phyloP scores from a whole-genome alignment of 2,797 vertebrate genomes.

The Tenualosa thibaudeaui region DNA sequence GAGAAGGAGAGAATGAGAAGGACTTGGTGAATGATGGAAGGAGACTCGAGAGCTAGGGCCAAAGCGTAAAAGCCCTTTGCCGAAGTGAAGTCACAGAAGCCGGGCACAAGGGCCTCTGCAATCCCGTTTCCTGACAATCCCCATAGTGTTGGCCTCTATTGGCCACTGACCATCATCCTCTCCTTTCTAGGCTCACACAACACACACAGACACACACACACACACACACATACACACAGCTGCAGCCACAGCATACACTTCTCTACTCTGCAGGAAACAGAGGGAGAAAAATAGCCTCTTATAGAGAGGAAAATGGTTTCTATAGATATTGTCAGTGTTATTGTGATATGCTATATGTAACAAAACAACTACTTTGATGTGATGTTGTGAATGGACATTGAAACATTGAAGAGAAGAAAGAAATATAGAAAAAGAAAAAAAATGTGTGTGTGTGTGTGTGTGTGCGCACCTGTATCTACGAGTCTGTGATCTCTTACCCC shows the following conservation, averaged over 20 bases:
- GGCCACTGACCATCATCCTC: not conserved
- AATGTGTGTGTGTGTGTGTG: slow-evolving; percentile 34
- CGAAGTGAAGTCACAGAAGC: slow-evolving; percentile 24
- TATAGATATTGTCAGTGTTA: too few relatives aligned
- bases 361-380: too few relatives aligned
- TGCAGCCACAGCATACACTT: not conserved
- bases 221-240: slow-evolving; percentile 5
- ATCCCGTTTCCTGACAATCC: slow-evolving; percentile 43
- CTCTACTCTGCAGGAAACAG: not conserved
- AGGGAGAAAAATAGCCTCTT: too few relatives aligned
- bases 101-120: slow-evolving; percentile 23
- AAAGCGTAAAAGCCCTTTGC: slow-evolving; percentile 45
- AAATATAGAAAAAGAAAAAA: too few relatives aligned
- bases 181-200: not conserved
- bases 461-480: slow-evolving; percentile 31
- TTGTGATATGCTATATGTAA: too few relatives aligned
- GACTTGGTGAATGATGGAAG: slow-evolving; percentile 35
- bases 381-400: too few relatives aligned
- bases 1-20: slow-evolving; percentile 59
- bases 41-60: slow-evolving; percentile 58
- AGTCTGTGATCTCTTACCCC: slow-evolving; percentile 27
- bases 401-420: too few relatives aligned
- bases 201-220: slow-evolving; percentile 28
- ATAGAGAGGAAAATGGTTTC: too few relatives aligned
- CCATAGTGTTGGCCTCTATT: slow-evolving; percentile 44